A percentile compares a stretch with the other conserved stretches of the same genome.
These are phyloP conservation scores for Serranus cabrilla DNA, from an alignment of 2,797 vertebrate species.

Conservation along the genomic window DNA sequence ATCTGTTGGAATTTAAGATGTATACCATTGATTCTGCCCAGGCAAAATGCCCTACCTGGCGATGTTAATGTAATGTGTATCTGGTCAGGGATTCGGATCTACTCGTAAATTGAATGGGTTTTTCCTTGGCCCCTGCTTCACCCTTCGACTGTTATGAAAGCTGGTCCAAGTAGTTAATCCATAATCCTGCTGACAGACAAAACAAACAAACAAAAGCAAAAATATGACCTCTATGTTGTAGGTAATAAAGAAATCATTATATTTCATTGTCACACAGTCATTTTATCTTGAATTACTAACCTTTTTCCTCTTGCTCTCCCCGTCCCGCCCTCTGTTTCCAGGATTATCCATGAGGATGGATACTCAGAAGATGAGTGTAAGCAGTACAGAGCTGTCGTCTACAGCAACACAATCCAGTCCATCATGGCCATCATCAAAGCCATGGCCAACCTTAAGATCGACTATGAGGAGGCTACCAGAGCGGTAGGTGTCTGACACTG, in stretches of 20 bases:
- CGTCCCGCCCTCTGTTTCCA: conserved; percentile 56
- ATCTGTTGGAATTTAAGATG: no score
- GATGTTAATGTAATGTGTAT: no score
- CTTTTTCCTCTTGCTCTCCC: not conserved
- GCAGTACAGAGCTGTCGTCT: conserved; percentile 98
- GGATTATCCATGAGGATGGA: conserved; percentile 98
- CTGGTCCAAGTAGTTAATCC: no score
- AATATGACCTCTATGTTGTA: no score
- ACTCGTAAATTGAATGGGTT: no score
- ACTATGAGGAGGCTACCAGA: conserved; percentile 91
- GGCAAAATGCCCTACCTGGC: no score
- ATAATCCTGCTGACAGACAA: no score
- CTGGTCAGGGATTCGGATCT: no score
- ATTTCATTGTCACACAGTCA: conserved; percentile 8
- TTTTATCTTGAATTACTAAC: not conserved
- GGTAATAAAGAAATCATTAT: not conserved
- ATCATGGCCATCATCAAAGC: conserved; percentile 99
- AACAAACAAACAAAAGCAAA: no score
- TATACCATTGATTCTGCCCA: no score
- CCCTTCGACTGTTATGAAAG: no score
- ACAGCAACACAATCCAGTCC: conserved; percentile 99
- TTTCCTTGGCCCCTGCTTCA: no score
- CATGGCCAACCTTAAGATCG: conserved; percentile 97
- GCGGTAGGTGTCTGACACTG: conserved; percentile 82
- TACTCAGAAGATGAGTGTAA: conserved; percentile 98